Base-by-base conservation (phyloP, 2,888 invertebrate genomes). In the Adelognathus sp. region DNA sequence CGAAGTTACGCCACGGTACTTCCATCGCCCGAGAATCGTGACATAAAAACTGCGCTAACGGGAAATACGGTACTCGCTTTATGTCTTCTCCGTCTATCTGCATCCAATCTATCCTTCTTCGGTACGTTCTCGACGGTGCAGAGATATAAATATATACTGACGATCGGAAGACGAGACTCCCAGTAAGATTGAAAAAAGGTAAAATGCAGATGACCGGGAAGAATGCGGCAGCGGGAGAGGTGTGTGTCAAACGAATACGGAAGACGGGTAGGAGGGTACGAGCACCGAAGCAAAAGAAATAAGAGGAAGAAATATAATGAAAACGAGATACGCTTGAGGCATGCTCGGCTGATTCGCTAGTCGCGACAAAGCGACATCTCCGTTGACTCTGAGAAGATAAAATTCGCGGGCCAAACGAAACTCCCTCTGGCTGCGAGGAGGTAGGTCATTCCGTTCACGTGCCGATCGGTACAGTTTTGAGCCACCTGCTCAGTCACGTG, bases 251-350 rank as follows among this genome's bases (percentile, higher is more conserved):
- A 71, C 9, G 39, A 36, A 52, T n/a, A n/a, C n/a, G 36, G 4
- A 27, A 39, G 24, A 41, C 5, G 27, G 18, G 9, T 24, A 52
- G 14, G 16, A 31, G 41, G 14, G 5, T n/a, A 41, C 2, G 73
- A 54, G 52, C 18, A 31, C 1, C 29, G 29, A 14, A 24, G 50
- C 5, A 14, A 14, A 14, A 6, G 29, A 14, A 54, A 27, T 7
- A 14, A 29, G 29, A 27, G 11, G 11, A 2, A 2, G 9, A 54
- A 27, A 29, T 67, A 54, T 18, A 67, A 67, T 54, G 54, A 41
- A 39, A 54, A 39, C 27, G 29, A 54, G 67, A 67, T 67, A 67
- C 39, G 67, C 67, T 67, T 39, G 67, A 54, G 67, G 67, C 54
- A 54, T 18, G 29, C 27, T 67, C 54, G 67, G 52, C 67, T 54